Percentiles rank a stretch among this genome's conserved stretches.
These are phyloP conservation scores for Artibeus jamaicensis DNA, from an alignment of 2,797 vertebrate genomes.

Conservation along the genomic window DNA sequence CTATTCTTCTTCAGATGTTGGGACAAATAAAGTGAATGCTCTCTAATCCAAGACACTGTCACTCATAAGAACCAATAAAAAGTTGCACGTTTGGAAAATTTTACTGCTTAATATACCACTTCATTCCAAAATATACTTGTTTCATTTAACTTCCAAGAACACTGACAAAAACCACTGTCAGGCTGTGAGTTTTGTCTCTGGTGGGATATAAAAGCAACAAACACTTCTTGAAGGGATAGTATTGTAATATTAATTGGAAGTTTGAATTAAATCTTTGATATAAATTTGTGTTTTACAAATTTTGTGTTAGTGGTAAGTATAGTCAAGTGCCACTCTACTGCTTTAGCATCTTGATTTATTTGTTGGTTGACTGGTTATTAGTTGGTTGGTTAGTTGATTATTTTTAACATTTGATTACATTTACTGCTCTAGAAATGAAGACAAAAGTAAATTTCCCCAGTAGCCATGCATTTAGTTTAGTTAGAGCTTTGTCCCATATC, in stretches of 20 bases:
- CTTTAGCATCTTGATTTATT: neutral
- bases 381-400: neutral
- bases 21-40: neutral
- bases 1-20: neutral
- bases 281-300: neutral
- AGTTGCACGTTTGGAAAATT: neutral
- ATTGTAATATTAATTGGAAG: neutral
- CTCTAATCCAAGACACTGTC: neutral
- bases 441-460: neutral
- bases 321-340: neutral
- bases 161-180: neutral
- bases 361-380: neutral
- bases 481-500: neutral
- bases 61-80: neutral
- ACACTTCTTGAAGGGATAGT: neutral
- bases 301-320: neutral
- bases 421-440: neutral
- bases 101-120: neutral
- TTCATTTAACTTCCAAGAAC: constrained; percentile 15
- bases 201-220: neutral
- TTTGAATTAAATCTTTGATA: neutral
- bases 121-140: neutral
- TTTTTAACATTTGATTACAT: constrained; percentile 12
- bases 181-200: neutral
- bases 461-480: neutral